Base-by-base conservation (phyloP, 2,113 vertebrate genomes). In the Brachirus orientalis region DNA sequence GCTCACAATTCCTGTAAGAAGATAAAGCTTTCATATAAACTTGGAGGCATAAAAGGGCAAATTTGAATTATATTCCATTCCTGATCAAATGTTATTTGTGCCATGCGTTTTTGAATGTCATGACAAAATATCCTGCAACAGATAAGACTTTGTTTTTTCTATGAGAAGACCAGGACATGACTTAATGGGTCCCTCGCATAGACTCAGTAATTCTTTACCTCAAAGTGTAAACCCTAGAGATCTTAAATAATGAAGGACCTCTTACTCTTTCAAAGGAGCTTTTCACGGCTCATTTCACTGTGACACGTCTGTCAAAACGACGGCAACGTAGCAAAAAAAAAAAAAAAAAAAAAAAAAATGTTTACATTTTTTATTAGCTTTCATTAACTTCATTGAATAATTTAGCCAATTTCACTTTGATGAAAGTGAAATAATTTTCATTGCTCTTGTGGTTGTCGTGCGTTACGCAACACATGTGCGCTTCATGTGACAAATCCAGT, bases 341-440 rank as follows among this genome's bases (percentile, higher is more conserved):
- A 4, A 3, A 1, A 6, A 28, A 28, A 28, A 28, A 28, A 5
- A 28, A 5, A 28, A 28, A 5, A 5, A 51, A 75, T 63, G 69
- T 60, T 9, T 87, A 19, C 75, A 86, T 89, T 70, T 85, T 88
- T 91, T 59, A 89, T 88, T 77, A 88, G 74, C 75, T 81, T 86
- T 83, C 79, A 88, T 88, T 86, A 84, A 80, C 77, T 81, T 63
- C 75, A 78, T 46, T 90, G 59, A 90, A 89, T 91, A 83, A 91
- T 89, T 88, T 77, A 90, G 68, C 45, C 6, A 3, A n/a, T n/a
- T 17, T 5, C 3, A 11, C 76, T 86, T 79, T 84, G 77, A 89
- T 84, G 82, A 73, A 59, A 46, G 77, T 63, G 3, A 22, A 69
- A 68, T 74, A 70, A 22, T 40, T 80, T 63, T 22, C 64, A 17